phyloP scores from a whole-genome alignment of 2,888 invertebrate species.

The Trichogramma evanescens region DNA sequence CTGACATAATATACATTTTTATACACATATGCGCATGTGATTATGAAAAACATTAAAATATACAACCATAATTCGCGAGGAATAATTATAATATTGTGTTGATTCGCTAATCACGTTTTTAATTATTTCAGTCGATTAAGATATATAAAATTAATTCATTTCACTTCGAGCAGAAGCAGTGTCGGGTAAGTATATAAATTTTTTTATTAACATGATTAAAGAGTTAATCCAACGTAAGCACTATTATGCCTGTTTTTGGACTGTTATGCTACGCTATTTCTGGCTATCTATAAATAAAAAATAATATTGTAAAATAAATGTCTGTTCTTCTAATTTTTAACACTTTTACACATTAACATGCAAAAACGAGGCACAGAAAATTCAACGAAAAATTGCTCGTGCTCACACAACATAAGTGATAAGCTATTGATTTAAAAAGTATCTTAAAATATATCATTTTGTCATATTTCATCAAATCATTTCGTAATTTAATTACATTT shows the following conservation, averaged over 20 bases:
- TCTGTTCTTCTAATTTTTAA: background rate
- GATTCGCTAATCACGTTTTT: conserved; percentile 15
- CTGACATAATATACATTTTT: no score
- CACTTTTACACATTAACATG: background rate
- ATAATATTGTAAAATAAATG: conserved; percentile 13
- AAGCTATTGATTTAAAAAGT: no score
- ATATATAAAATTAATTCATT: conserved; percentile 7
- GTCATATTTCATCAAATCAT: no score
- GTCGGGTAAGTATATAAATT: conserved; percentile 8
- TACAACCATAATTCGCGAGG: conserved; percentile 1
- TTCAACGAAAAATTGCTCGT: background rate
- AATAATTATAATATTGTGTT: conserved; percentile 12
- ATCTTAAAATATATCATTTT: no score
- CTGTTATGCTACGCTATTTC: conserved; percentile 16
- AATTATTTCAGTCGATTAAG: conserved; percentile 19
- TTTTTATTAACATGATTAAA: background rate
- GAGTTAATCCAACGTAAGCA: conserved; percentile 9
- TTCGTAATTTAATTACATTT: no score
- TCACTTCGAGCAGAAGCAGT: conserved; percentile 7
- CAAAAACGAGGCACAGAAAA: background rate
- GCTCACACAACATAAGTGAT: conserved; percentile 1
- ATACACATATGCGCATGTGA: conserved; percentile 7
- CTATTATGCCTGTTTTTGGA: conserved; percentile 11
- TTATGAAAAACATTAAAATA: conserved; percentile 7
- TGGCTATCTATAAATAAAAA: conserved; percentile 17